Conservation (phyloP, 2,797 vertebrate species). For the Sandelia bainsii region DNA sequence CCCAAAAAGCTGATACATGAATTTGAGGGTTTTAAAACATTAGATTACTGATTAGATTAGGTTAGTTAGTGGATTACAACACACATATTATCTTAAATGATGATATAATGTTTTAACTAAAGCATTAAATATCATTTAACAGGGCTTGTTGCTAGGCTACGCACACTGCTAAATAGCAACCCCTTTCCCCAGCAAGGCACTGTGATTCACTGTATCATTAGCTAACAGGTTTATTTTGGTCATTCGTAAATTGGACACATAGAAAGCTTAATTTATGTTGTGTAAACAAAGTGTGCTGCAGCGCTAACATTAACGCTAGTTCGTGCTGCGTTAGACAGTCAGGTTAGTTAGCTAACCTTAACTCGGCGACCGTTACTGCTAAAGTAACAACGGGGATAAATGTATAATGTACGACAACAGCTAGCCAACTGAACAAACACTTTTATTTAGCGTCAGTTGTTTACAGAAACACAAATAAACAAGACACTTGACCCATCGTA, state of each 20-base stretch:
- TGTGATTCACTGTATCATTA: background rate
- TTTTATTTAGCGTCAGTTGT: background rate
- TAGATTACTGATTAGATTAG: too few relatives aligned
- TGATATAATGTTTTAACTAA: background rate
- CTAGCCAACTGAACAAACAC: background rate
- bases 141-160: background rate
- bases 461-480: background rate
- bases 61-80: too few relatives aligned
- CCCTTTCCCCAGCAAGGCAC: background rate
- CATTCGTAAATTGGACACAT: background rate
- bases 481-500: background rate
- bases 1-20: too few relatives aligned
- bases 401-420: background rate
- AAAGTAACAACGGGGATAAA: constrained; percentile 1
- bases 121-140: background rate
- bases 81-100: too few relatives aligned
- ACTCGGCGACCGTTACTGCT: background rate
- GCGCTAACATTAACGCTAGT: too few relatives aligned
- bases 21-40: too few relatives aligned
- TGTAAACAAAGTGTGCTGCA: constrained; percentile 6
- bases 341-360: background rate
- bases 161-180: constrained; percentile 15
- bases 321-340: too few relatives aligned
- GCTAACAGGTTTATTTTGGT: background rate
- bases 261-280: background rate